Percentiles rank a stretch among this genome's conserved stretches.
Evolutionary conservation across 2,888 invertebrate species (phyloP).

Genomic region (Tinea trinotella): DNA sequence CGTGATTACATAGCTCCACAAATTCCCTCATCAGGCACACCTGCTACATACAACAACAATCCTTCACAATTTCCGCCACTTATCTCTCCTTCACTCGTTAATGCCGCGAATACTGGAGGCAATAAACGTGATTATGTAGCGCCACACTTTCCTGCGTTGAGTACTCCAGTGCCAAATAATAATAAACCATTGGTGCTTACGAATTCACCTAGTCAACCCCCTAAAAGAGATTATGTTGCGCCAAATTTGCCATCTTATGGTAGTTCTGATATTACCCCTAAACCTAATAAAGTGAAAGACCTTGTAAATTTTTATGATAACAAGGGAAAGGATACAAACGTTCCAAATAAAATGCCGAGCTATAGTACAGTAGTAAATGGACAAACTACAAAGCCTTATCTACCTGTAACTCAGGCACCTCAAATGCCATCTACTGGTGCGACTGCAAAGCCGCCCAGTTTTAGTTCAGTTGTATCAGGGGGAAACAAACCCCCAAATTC

Average conservation of each 20-base stretch:
- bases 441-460: slow-evolving; percentile 7
- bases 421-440: slow-evolving; percentile 22
- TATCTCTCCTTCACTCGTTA: slow-evolving; percentile 22
- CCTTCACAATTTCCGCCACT: slow-evolving; percentile 33
- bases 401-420: slow-evolving; percentile 22
- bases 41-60: slow-evolving; percentile 20
- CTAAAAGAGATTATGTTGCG: slow-evolving; percentile 40
- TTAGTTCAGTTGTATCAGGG: slow-evolving; percentile 12
- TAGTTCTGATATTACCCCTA: slow-evolving; percentile 13
- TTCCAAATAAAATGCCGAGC: slow-evolving; percentile 40
- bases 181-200: neutral
- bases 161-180: neutral
- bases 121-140: slow-evolving; percentile 46
- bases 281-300: slow-evolving; percentile 50
- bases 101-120: slow-evolving; percentile 23
- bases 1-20: slow-evolving; percentile 42
- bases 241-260: slow-evolving; percentile 31
- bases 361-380: slow-evolving; percentile 50
- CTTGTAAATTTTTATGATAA: slow-evolving; percentile 51
- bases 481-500: slow-evolving; percentile 5
- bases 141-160: slow-evolving; percentile 34
- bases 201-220: slow-evolving; percentile 21
- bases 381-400: slow-evolving; percentile 28
- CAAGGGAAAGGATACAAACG: slow-evolving; percentile 32
- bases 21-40: slow-evolving; percentile 27